Conservation (phyloP, 2,888 invertebrate species). For the Tipula vernalis region DNA sequence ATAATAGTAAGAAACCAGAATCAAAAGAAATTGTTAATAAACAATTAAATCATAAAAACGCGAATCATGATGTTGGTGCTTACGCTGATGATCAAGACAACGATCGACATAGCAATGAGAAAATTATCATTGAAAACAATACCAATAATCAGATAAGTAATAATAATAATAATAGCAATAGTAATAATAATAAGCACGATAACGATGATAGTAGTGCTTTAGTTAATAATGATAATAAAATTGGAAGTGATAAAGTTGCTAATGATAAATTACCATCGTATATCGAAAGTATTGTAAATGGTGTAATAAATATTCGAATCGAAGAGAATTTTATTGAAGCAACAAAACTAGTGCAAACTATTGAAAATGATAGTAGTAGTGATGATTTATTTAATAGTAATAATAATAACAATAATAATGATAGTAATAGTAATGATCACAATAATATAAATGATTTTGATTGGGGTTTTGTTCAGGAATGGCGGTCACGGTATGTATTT, state of each 20-base stretch:
- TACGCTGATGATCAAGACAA: background rate
- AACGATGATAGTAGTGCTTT: background rate
- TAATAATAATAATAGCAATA: background rate
- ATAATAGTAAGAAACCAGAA: background rate
- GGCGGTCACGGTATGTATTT: constrained; percentile 49
- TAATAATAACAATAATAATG: constrained; percentile 17
- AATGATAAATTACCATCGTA: constrained; percentile 28
- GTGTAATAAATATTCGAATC: constrained; percentile 47
- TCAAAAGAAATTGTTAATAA: background rate
- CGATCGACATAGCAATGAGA: background rate
- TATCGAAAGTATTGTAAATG: constrained; percentile 36
- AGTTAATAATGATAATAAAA: background rate
- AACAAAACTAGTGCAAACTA: constrained; percentile 44
- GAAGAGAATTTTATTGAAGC: constrained; percentile 48
- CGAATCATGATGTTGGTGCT: background rate
- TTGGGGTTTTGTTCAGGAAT: constrained; percentile 64
- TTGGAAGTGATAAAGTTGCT: background rate
- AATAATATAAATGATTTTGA: constrained; percentile 40
- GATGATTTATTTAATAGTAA: constrained; percentile 15
- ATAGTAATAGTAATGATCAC: constrained; percentile 24
- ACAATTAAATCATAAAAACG: background rate
- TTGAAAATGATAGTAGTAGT: constrained; percentile 27
- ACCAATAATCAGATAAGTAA: background rate
- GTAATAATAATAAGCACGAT: background rate
- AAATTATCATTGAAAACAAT: background rate